Evolutionary conservation across 2,888 invertebrate species (phyloP), one percentile per base, ranked within the genome.

Genomic region (Petrolisthes cinctipes): DNA sequence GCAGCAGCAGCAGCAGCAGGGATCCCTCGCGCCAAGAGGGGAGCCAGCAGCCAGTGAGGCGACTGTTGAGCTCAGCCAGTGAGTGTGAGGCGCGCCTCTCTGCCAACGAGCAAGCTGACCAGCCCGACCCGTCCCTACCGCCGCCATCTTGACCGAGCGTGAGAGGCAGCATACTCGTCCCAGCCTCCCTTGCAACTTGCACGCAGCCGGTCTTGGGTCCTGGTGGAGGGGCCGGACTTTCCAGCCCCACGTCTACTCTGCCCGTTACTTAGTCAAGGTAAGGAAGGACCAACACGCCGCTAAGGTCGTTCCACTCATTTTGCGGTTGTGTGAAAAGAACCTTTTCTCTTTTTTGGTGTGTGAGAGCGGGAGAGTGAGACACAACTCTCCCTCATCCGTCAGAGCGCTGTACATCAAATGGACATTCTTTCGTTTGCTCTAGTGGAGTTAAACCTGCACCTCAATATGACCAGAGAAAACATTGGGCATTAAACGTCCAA

Each of bases 101-200:
- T 79, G 73, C 86, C 79, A 79, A 79, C 86, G 86, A 78, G 83
- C 83, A 79, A 37, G 71, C 81, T 66, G 61, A 56, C 73, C 71
- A 37, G 68, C 75, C 68, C 86, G 76, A 80, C 85, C 81, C 73
- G 86, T 76, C 73, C 61, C 86, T 53, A 66, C 83, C 71, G 57
- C 81, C 86, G 81, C 83, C 86, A 83, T 83, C 82, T 83, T 86
- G 82, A 75, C 82, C 23, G 86, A 53, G 78, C 53, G 20, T 17
- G 61, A 71, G 68, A 81, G 81, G 66, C 83, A 71, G 75, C 86
- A 83, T 83, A 86, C 83, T 83, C 82, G 83, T 79, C 83, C 86
- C 86, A 86, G 86, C 86, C 86, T 86, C 86, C 83, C 83, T 83
- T 86, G 86, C 86, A 86, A 86, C 86, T 83, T 86, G 86, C 86